Base-by-base conservation (phyloP, 2,113 vertebrate species). In the Psittacus erithacus region DNA sequence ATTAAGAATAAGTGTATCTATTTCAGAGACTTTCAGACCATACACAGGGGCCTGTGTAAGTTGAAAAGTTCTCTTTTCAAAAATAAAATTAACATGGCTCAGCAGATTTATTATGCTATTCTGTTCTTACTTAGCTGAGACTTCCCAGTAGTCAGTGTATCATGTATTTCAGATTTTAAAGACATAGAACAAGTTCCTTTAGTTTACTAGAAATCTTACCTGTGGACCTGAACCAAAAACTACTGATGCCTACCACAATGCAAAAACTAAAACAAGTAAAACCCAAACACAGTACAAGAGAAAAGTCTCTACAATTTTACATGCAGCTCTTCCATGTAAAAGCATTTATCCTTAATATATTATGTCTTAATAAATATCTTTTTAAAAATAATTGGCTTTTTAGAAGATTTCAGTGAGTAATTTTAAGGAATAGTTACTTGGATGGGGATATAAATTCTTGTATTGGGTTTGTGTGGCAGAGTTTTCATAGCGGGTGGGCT, bases 181-280 rank as follows among this genome's bases (percentile, higher is more conserved):
- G 20, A 68, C 29, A 5, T 18, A 39, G 35, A 7, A 67, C 8
- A 85, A 43, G 7, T 9, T 85, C 22, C 22, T 9, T 86, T 29
- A 49, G 10, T 5, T 67, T 41, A 46, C 7, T 8, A 39, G 49
- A 87, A 49, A 31, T 17, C 27, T 82, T 68, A 57, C 28, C 75
- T 38, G 7, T 7, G 14, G 11, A 57, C 7, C 3, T 62, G 7
- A 67, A 63, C 29, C 17, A 33, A 9, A 17, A 55, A 12, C 25
- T 57, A 33, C 14, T 11, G 7, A n/a, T 35, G 9, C 24, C 15
- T 14, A 25, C 9, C 5, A 53, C 77, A 73, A 62, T 2, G 43
- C 10, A 64, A 38, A 50, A 17, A 47, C 12, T 63, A 52, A 90
- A 80, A 4, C 0, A 0, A 17, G 9, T 44, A 5, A 0, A 74